Base-by-base conservation (phyloP, 2,888 invertebrate species). In the Cyaniris semiargus region DNA sequence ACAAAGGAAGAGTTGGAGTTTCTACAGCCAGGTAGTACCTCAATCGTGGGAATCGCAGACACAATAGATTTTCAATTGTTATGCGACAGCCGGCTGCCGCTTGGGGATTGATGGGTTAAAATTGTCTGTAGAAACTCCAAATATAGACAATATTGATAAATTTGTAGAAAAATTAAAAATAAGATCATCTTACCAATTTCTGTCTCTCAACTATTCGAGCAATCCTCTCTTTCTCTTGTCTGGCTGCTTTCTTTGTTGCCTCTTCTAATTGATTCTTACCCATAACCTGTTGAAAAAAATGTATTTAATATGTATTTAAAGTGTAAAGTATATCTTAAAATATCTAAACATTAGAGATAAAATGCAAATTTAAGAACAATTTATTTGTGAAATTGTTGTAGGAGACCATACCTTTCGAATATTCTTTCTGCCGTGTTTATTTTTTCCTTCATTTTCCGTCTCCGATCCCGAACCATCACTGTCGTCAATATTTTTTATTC, bases 141-240 rank as follows among this genome's bases (percentile, higher is more conserved):
- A n/a, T n/a, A n/a, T n/a, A n/a, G n/a, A n/a, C n/a, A n/a, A n/a
- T n/a, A n/a, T n/a, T n/a, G n/a, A n/a, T n/a, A 27, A 27, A 27
- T 27, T 0, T 27, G 27, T 27, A 27, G 27, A 3, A 27, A 27
- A 27, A 27, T 27, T 2, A 27, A 27, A 27, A 27, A 27, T 27
- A 2, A 27, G 1, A 66, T 76, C 60, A 21, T 86, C 89, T 86
- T 88, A 97, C 97, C 94, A 96, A 86, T 92, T 96, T 97, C 89
- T 99, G 98, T 81, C 98, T 96, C 81, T 99, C 98, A 44, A 96
- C 94, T 78, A 99, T 97, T 85, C 99, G 96, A 82, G 96, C 96
- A 75, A 97, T 95, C 53, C 99, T 95, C 84, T 98, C 98, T 82
- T 97, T 96, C 88, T 99, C 99, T 80, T 97, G 97, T 80, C 97